phyloP scores from a whole-genome alignment of 2,888 invertebrate genomes.

The Dorcus parallelipipedus region DNA sequence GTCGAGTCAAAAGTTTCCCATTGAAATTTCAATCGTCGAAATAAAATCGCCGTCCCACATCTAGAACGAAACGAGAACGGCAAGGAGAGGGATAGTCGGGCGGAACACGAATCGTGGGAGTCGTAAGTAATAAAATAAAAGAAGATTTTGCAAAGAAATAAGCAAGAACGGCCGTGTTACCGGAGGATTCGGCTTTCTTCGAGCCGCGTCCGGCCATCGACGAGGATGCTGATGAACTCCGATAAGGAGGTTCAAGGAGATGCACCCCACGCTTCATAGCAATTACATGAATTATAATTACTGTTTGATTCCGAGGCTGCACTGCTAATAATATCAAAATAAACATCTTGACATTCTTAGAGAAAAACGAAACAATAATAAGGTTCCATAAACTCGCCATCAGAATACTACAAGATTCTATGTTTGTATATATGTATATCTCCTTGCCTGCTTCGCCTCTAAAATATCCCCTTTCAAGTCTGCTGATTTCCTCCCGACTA shows the following conservation, averaged over 20 bases:
- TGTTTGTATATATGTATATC: neutral
- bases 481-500: too few species aligned
- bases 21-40: slow-evolving; percentile 4
- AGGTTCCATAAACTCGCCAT: neutral
- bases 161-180: slow-evolving; percentile 12
- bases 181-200: slow-evolving; percentile 12
- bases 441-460: neutral
- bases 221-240: slow-evolving; percentile 28
- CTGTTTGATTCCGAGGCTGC: slow-evolving; percentile 20
- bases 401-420: neutral
- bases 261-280: slow-evolving; percentile 30
- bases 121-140: slow-evolving; percentile 6
- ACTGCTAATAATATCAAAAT: slow-evolving; percentile 13
- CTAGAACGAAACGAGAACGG: neutral
- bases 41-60: slow-evolving; percentile 4
- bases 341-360: neutral
- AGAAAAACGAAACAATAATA: neutral
- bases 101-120: slow-evolving; percentile 13
- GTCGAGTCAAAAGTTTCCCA: neutral
- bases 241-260: slow-evolving; percentile 32
- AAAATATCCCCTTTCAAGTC: too few species aligned
- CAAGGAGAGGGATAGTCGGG: neutral
- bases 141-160: slow-evolving; percentile 5
- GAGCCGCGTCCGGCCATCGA: slow-evolving; percentile 7
- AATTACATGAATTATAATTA: slow-evolving; percentile 34